These are phyloP conservation scores for Spodoptera litura DNA, from an alignment of 1,140 invertebrate species.

Conservation along the genomic window DNA sequence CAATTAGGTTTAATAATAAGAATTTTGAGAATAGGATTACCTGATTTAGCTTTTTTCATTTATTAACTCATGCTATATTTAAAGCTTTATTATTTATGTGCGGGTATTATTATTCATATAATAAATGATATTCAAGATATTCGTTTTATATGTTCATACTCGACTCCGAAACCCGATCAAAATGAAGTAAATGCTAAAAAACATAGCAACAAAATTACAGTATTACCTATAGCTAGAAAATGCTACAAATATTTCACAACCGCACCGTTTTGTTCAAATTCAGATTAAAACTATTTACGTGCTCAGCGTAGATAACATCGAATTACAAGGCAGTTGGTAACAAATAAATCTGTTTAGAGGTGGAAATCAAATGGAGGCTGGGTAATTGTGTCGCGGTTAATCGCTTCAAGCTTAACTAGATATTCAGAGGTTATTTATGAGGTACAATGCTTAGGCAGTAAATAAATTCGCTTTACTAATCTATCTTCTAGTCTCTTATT, in stretches of 20 bases:
- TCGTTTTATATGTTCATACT: no score
- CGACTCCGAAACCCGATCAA: no score
- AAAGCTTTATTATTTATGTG: no score
- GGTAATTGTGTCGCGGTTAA: constrained; percentile 34
- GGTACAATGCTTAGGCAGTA: constrained; percentile 3
- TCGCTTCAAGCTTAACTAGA: constrained; percentile 34
- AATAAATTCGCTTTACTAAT: constrained; percentile 17
- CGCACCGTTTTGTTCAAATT: constrained; percentile 12
- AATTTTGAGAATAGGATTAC: no score
- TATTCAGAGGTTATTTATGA: constrained; percentile 29
- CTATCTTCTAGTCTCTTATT: constrained; percentile 2
- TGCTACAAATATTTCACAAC: background rate
- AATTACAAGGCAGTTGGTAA: constrained; percentile 27
- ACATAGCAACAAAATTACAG: no score
- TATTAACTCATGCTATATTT: no score
- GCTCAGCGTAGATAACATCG: constrained; percentile 19
- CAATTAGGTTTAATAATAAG: no score
- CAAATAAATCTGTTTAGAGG: constrained; percentile 35
- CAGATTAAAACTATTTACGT: constrained; percentile 29
- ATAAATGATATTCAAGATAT: no score
- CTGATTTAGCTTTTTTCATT: no score
- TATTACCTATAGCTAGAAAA: no score
- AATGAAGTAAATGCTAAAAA: no score
- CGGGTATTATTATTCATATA: no score
- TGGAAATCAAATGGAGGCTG: constrained; percentile 35